A percentile compares a stretch with the other conserved stretches of the same genome.
phyloP scores from a whole-genome alignment of 2,888 invertebrate species.

The Xylota segnis region DNA sequence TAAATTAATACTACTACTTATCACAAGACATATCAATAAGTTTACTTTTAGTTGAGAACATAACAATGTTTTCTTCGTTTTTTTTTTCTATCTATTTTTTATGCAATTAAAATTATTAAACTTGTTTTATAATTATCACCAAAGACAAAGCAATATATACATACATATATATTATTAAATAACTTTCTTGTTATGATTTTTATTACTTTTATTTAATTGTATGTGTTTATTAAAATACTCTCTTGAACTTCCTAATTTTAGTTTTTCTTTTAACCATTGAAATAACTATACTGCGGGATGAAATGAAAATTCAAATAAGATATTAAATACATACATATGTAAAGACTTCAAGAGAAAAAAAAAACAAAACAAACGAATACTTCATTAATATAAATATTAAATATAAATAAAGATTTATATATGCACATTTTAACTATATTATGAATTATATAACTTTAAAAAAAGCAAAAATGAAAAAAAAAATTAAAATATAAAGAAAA shows the following conservation, averaged over 20 bases:
- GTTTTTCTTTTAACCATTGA: not conserved
- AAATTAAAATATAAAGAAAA: slow-evolving; percentile 13
- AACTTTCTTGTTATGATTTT: slow-evolving; percentile 9
- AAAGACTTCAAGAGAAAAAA: slow-evolving; percentile 29
- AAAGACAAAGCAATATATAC: slow-evolving; percentile 70
- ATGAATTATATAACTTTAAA: slow-evolving; percentile 31
- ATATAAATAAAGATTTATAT: slow-evolving; percentile 50
- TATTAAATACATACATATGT: slow-evolving; percentile 18
- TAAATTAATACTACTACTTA: slow-evolving; percentile 35
- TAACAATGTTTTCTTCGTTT: slow-evolving; percentile 11
- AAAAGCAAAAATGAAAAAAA: not conserved
- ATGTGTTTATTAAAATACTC: slow-evolving; percentile 3
- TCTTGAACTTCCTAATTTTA: not conserved
- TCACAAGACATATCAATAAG: slow-evolving; percentile 74
- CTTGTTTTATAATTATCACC: slow-evolving; percentile 60
- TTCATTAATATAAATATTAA: slow-evolving; percentile 31
- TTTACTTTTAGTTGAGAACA: slow-evolving; percentile 49
- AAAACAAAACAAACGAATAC: slow-evolving; percentile 20
- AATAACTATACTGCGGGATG: not conserved
- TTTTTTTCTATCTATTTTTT: slow-evolving; percentile 11
- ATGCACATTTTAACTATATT: slow-evolving; percentile 61
- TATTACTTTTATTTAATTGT: slow-evolving; percentile 9
- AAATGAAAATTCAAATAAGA: slow-evolving; percentile 6
- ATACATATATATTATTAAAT: slow-evolving; percentile 52
- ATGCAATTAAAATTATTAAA: slow-evolving; percentile 31